phyloP scores from a whole-genome alignment of 2,888 invertebrate species.

The Habroteleia sp. region DNA sequence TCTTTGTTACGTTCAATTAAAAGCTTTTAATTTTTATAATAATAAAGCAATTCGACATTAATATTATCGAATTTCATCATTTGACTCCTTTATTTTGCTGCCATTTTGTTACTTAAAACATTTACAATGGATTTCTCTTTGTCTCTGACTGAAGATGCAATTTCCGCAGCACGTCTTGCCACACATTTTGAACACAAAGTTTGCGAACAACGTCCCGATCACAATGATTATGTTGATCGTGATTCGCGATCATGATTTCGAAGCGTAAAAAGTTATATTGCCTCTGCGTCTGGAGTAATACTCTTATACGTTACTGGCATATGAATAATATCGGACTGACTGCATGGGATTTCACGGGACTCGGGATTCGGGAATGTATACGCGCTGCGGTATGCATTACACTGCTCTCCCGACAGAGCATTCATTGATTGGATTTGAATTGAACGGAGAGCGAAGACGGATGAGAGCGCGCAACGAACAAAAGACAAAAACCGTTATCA shows the following conservation, averaged over 20 bases:
- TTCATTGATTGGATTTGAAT: slow-evolving; percentile 75
- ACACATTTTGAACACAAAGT: not conserved
- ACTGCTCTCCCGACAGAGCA: slow-evolving; percentile 64
- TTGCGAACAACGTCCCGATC: slow-evolving; percentile 17
- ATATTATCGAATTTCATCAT: no score
- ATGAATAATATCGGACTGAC: slow-evolving; percentile 72
- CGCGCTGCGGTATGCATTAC: slow-evolving; percentile 62
- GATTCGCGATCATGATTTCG: slow-evolving; percentile 25
- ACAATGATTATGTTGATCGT: slow-evolving; percentile 29
- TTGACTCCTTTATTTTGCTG: no score
- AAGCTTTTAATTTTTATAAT: no score
- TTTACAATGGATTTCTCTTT: no score
- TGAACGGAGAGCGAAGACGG: slow-evolving; percentile 65
- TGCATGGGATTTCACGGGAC: slow-evolving; percentile 52
- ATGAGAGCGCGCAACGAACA: slow-evolving; percentile 39
- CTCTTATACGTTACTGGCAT: slow-evolving; percentile 68
- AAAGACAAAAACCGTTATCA: slow-evolving; percentile 50
- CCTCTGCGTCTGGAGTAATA: slow-evolving; percentile 70
- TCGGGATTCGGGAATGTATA: no score
- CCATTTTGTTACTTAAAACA: no score
- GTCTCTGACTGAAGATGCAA: no score
- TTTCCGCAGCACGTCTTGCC: slow-evolving; percentile 3
- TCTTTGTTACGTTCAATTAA: no score
- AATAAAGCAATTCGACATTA: no score
- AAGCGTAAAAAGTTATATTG: slow-evolving; percentile 70